Evolutionary conservation across 2,797 vertebrate genomes (phyloP), one percentile per base, ranked within the genome.

Genomic region (Pipistrellus kuhlii): DNA sequence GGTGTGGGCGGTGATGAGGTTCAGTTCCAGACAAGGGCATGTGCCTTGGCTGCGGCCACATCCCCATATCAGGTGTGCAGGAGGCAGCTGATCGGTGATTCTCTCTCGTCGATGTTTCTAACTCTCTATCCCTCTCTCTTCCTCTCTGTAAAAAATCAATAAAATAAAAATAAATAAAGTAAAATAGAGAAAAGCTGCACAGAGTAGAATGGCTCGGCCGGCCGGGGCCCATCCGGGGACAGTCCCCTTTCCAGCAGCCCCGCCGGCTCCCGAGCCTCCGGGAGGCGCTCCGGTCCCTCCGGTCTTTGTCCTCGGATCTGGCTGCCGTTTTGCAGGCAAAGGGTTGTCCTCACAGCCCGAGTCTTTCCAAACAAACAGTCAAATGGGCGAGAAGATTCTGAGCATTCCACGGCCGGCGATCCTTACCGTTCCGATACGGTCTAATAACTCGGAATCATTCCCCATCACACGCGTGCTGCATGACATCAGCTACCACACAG

Each of bases 401-500:
- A 94, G 12, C 92, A 95, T 95, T 96, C 96, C 97, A 86, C 35
- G 44, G n/a, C 90, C 96, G 95, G 27, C 89, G 15, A 97, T 96
- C 95, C 96, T 89, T 59, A 66, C 57, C 95, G 93, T 87, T 95
- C 96, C 93, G 98, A 97, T 97, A 82, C 0, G 95, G 84, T 97
- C 98, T 97, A 96, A 89, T 97, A 86, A 88, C 85, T 94, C 82
- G 68, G 55, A 98, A 96, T 96, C 90, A 94, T 55, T 96, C 97
- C 75, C 91, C 17, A 78, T 82, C 95, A 90, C 71, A 15, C 0
- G 48, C 72, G 89, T 95, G 89, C 95, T 32, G 75, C 68, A 86
- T 94, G 95, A 97, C 97, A 98, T 97, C 97, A 98, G 87, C 84
- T 93, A 94, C 94, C 96, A 96, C 88, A 83, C 92, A 96, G 87